Conservation (phyloP, 30 jellyfish, hydroid and myxozoan species). For the Cassiopea andromeda region DNA sequence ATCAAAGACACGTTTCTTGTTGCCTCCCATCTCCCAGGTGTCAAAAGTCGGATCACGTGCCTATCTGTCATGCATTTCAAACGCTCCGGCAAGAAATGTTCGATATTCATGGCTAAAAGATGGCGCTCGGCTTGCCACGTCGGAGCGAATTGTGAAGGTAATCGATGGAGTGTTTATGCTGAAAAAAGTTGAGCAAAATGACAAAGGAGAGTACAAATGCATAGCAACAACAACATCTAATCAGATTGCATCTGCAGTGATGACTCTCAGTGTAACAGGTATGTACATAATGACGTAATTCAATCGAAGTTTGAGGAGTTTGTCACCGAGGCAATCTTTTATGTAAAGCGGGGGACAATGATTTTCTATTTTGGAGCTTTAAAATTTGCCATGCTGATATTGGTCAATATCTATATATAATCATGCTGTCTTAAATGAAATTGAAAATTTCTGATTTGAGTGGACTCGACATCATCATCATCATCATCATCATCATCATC, state of each 20-base stretch:
- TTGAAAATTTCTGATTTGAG: too few species aligned
- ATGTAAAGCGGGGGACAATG: neutral
- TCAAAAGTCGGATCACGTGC: slow-evolving; percentile 40
- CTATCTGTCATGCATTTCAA: slow-evolving; percentile 71
- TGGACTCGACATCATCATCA: too few species aligned
- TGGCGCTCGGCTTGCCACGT: slow-evolving; percentile 46
- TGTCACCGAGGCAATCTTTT: neutral
- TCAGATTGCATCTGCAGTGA: slow-evolving; percentile 6
- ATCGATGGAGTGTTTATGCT: slow-evolving; percentile 61
- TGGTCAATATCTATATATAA: too few species aligned
- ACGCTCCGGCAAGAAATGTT: slow-evolving; percentile 8
- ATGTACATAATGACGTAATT: neutral
- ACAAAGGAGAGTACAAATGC: slow-evolving; percentile 80
- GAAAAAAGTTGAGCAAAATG: slow-evolving; percentile 34
- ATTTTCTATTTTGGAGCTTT: too few species aligned
- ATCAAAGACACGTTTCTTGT: neutral
- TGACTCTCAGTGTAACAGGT: slow-evolving; percentile 69
- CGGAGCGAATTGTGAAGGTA: slow-evolving; percentile 6
- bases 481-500: too few species aligned
- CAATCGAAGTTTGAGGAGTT: neutral
- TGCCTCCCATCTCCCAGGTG: slow-evolving; percentile 54
- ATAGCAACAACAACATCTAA: slow-evolving; percentile 27
- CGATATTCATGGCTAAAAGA: slow-evolving; percentile 75
- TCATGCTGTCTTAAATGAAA: too few species aligned
- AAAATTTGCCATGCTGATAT: too few species aligned